Evolutionary conservation across 2,797 vertebrate species (phyloP).

Genomic region (Aselliscus stoliczkanus): DNA sequence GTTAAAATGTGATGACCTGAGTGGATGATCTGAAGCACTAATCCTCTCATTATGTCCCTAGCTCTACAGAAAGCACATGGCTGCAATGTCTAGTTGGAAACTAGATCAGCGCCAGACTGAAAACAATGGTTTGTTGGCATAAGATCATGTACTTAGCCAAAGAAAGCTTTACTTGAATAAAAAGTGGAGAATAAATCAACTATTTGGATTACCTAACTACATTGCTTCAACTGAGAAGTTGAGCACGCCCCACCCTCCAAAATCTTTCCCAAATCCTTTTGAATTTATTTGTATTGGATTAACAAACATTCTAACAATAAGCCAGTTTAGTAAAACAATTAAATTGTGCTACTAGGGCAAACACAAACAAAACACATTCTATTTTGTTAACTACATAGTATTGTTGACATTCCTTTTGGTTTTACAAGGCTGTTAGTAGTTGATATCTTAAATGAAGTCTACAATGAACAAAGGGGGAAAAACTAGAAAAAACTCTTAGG

Average conservation of each 20-base stretch:
- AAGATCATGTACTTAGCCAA: constrained; percentile 6
- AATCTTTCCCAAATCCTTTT: constrained; percentile 45
- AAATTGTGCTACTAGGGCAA: not conserved
- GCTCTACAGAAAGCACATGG: not conserved
- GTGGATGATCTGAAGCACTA: not conserved
- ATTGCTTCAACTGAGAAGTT: constrained; percentile 34
- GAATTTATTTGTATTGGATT: constrained; percentile 45
- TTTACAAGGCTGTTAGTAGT: constrained; percentile 30
- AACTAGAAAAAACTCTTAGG: not conserved
- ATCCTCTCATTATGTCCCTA: not conserved
- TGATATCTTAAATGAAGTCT: constrained; percentile 35
- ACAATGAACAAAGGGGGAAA: not conserved
- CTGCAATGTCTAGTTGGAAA: not conserved
- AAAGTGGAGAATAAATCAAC: constrained; percentile 45
- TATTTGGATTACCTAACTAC: constrained; percentile 43
- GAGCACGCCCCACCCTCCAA: not conserved
- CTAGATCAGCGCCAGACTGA: not conserved
- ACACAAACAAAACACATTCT: constrained; percentile 35
- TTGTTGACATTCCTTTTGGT: constrained; percentile 37
- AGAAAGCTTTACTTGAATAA: constrained; percentile 47
- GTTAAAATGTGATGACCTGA: not conserved
- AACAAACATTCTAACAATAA: constrained; percentile 49
- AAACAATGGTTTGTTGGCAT: constrained; percentile 26
- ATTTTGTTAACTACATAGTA: constrained; percentile 44
- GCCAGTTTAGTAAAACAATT: constrained; percentile 31